Evolutionary conservation across 2,888 invertebrate species (phyloP), one percentile per base, ranked within the genome.

Genomic region (Cephalotes varians): DNA sequence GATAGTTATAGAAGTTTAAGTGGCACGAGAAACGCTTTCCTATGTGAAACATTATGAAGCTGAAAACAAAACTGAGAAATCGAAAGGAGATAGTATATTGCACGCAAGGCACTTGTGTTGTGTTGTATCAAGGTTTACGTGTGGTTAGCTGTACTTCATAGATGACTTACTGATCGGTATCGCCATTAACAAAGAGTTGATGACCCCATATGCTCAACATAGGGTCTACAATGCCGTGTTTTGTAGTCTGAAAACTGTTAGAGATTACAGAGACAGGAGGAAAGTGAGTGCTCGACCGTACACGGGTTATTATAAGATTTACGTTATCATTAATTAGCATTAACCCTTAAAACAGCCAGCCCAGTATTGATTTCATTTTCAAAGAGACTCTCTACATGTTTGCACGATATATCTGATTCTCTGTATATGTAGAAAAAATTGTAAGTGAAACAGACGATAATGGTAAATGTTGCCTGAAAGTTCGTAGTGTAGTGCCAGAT

Each of bases 131-230:
- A 73, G 85, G 67, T 51, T 77, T 76, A 89, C 82, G 81, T 87
- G 87, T 87, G 73, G 87, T 85, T 87, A 86, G 83, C 83, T 87
- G 88, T 90, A 86, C 89, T 91, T 91, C 87, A 94, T 40, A 94
- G 95, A 94, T 94, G 95, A 98, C 98, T 98, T 98, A 98, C 98
- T 98, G 98, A 96, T 98, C 98, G 95, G 98, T 98, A 96, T 98
- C 98, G 97, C 98, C 98, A 97, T 98, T 98, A 96, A 98, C 98
- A 96, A 98, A 98, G 96, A 98, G 98, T 97, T 98, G 98, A 96
- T 98, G 98, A 96, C 98, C 98, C 98, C 98, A 98, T 96, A 98
- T 98, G 96, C 98, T 98, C 96, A 98, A 98, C 98, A 98, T 98
- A 96, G 98, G 98, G 97, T 98, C 98, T 97, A 98, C 98, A 97